A percentile compares a stretch with the other conserved stretches of the same genome.
Conservation (phyloP, 2,113 vertebrate species). For the Struthio camelus region DNA sequence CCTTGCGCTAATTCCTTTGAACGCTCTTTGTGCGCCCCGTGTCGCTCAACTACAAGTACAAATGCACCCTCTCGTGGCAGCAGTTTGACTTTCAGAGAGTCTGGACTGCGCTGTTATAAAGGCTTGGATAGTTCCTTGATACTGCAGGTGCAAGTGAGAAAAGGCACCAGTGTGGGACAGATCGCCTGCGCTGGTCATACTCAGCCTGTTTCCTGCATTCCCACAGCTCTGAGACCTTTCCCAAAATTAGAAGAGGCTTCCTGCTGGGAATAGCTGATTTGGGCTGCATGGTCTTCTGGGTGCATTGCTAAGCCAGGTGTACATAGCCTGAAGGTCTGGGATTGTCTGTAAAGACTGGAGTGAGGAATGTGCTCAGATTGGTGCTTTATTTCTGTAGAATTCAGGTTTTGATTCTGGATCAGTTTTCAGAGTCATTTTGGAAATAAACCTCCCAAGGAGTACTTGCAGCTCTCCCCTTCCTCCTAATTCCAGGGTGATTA, state of each 20-base stretch:
- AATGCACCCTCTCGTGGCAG: not conserved
- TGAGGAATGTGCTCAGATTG: not conserved
- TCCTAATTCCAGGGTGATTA: not conserved
- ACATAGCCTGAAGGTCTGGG: not conserved
- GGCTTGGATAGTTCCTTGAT: not conserved
- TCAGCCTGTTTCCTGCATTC: accelerated
- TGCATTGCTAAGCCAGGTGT: not conserved
- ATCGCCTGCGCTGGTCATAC: not conserved
- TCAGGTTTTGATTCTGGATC: not conserved
- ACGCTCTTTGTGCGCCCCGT: accelerated
- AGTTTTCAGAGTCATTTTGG: not conserved
- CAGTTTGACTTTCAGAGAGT: not conserved
- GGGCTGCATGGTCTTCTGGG: not conserved
- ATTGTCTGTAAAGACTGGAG: not conserved
- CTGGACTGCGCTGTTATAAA: not conserved
- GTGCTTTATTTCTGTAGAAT: not conserved
- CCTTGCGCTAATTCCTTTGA: not conserved
- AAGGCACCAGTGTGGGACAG: not conserved
- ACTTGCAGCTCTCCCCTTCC: too few species aligned
- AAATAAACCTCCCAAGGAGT: not conserved
- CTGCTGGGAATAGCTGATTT: not conserved
- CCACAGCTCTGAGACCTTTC: not conserved
- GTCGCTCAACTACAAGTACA: not conserved
- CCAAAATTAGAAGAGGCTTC: not conserved
- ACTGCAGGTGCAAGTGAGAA: accelerated